Evolutionary conservation across 1,140 invertebrate species (phyloP).

Genomic region (Diploscapter pachys): DNA sequence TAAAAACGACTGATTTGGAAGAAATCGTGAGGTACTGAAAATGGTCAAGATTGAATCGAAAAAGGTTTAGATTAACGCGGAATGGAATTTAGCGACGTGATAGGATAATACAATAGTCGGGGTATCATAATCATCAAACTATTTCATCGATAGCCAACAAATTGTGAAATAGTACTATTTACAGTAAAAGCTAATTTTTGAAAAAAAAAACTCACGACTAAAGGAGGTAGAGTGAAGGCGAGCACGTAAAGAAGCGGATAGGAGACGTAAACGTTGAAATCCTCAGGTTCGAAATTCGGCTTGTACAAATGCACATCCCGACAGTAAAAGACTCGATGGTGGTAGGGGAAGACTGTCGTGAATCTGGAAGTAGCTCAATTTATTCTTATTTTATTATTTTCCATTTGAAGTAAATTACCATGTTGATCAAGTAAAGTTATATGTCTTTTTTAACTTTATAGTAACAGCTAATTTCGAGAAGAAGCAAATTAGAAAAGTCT

Average conservation of each 20-base stretch:
- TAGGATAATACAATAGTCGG: too few species aligned
- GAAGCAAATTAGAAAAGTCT: conserved; percentile 1
- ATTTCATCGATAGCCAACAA: too few species aligned
- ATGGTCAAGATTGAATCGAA: neutral
- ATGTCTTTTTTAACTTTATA: neutral
- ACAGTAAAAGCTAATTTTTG: too few species aligned
- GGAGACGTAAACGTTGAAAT: conserved; percentile 58
- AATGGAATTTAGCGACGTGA: too few species aligned
- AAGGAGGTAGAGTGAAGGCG: conserved; percentile 50
- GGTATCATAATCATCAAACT: too few species aligned
- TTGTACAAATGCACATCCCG: conserved; percentile 56
- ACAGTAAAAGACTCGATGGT: conserved; percentile 58
- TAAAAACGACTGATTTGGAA: too few species aligned
- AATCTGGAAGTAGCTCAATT: conserved; percentile 45
- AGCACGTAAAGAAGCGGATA: conserved; percentile 53
- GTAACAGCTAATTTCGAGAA: neutral
- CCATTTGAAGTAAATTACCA: neutral
- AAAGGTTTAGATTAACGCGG: conserved; percentile 3
- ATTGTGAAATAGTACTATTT: too few species aligned
- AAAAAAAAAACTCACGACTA: conserved; percentile 50
- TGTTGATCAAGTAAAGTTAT: neutral
- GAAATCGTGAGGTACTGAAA: too few species aligned
- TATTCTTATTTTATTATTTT: neutral
- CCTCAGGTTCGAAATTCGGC: conserved; percentile 57
- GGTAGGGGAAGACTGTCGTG: conserved; percentile 58